Evolutionary conservation across 2,888 invertebrate genomes (phyloP).

Genomic region (Prosopocoilus inquinatus): DNA sequence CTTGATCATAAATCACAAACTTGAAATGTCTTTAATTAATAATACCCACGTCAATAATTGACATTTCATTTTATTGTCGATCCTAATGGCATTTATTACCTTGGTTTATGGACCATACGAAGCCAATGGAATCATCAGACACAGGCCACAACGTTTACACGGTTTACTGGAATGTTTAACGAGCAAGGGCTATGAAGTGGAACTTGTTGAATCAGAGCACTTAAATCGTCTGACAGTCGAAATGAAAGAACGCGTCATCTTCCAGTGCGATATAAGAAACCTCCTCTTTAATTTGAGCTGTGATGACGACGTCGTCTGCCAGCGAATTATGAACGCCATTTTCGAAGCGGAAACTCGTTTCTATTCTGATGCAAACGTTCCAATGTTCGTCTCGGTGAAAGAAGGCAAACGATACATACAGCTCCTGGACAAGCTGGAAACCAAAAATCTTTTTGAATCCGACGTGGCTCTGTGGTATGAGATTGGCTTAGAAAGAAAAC

Average conservation of each 20-base stretch:
- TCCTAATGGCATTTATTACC: slow-evolving; percentile 24
- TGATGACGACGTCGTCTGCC: slow-evolving; percentile 39
- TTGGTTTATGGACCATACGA: slow-evolving; percentile 44
- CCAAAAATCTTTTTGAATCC: too few species aligned
- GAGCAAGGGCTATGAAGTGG: slow-evolving; percentile 32
- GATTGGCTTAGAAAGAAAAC: too few species aligned
- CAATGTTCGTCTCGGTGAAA: slow-evolving; percentile 16
- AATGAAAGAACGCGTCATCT: slow-evolving; percentile 38
- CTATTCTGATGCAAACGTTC: slow-evolving; percentile 25
- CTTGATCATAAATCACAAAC: too few species aligned
- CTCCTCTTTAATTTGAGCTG: slow-evolving; percentile 39
- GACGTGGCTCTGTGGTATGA: too few species aligned
- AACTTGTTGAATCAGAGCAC: slow-evolving; percentile 36
- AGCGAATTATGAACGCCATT: slow-evolving; percentile 32
- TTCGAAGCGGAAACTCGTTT: slow-evolving; percentile 37
- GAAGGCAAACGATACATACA: slow-evolving; percentile 3
- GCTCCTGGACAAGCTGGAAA: too few species aligned
- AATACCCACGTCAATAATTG: too few species aligned
- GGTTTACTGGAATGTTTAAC: slow-evolving; percentile 30
- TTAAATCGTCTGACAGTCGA: slow-evolving; percentile 39
- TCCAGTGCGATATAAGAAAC: slow-evolving; percentile 40
- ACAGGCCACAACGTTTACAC: slow-evolving; percentile 39
- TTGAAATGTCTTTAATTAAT: too few species aligned
- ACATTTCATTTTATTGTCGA: too few species aligned
- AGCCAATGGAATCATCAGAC: slow-evolving; percentile 39